phyloP scores from a whole-genome alignment of 2,113 vertebrate genomes.

The Columbina picui region DNA sequence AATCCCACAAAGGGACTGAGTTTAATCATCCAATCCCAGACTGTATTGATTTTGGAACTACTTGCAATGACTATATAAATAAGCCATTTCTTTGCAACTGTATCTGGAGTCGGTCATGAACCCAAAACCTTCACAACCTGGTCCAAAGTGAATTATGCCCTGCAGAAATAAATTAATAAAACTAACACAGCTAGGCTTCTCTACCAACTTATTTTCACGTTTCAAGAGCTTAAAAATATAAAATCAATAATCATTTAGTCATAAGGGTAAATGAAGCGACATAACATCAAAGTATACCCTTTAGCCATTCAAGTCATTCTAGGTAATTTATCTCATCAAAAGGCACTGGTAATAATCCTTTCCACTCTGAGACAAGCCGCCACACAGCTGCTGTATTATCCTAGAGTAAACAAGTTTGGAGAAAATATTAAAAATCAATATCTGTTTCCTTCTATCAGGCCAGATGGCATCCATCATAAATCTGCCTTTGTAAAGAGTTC shows the following conservation, averaged over 20 bases:
- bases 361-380: conserved; percentile 82
- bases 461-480: conserved; percentile 87
- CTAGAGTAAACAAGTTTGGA: conserved; percentile 88
- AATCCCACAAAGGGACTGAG: conserved; percentile 84
- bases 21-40: conserved; percentile 89
- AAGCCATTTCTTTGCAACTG: conserved; percentile 86
- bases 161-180: conserved; percentile 91
- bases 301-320: conserved; percentile 87
- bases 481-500: conserved; percentile 80
- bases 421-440: conserved; percentile 94
- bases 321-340: conserved; percentile 90
- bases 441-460: conserved; percentile 90
- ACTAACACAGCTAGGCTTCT: conserved; percentile 83
- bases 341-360: conserved; percentile 86
- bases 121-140: conserved; percentile 83
- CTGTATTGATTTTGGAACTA: conserved; percentile 88
- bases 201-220: conserved; percentile 86
- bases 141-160: conserved; percentile 86
- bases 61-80: conserved; percentile 90
- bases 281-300: conserved; percentile 89
- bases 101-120: conserved; percentile 86
- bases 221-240: conserved; percentile 89
- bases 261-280: conserved; percentile 91
- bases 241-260: conserved; percentile 98
- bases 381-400: conserved; percentile 85